Base-by-base conservation (phyloP, 2,797 vertebrate genomes). In the Pangasius djambal region DNA sequence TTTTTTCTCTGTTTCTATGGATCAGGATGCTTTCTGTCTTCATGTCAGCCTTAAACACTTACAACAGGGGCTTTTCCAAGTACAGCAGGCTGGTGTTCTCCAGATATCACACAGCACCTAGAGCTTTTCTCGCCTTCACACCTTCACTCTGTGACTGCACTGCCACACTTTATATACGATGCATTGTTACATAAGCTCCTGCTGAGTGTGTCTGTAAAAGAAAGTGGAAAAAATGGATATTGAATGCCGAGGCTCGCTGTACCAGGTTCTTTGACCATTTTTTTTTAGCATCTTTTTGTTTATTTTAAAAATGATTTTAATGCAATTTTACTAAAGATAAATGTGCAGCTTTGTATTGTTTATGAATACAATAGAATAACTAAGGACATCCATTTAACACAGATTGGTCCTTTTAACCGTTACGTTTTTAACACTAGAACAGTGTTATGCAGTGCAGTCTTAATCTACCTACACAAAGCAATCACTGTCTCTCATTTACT, bases 41-140 rank as follows among this genome's bases (percentile, higher is more conserved):
- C 15, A 1, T 63, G 40, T 87, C 48, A 61, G 25, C 2, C 28
- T 28, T 57, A 69, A 88, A 34, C 77, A 87, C 55, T 50, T 52
- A 44, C 16, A 25, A 15, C 5, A 44, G 25, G 31, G 78, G 34
- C 34, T 83, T 83, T 55, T 83, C 78, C 48, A 52, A 44, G 50
- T 72, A 65, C 69, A 18, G 20, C 57, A 34, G 52, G 2, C 31
- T 40, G 59, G 48, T 74, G 69, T 72, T 50, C 81, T 37, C 61
- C 50, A 57, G 88, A 59, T 57, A 69, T 86, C 75, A 75, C 74
- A 70, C 6, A 28, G 25, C 37, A 77, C 75, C 52, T 81, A 40
- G 61, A 81, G 77, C 77, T 89, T 72, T 69, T 86, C 84, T 63
- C 85, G 6, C 78, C 85, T 40, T 75, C 85, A 25, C 88, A 88